These are phyloP conservation scores for Pimephales promelas DNA, from an alignment of 2,113 vertebrate genomes.

Conservation along the genomic window DNA sequence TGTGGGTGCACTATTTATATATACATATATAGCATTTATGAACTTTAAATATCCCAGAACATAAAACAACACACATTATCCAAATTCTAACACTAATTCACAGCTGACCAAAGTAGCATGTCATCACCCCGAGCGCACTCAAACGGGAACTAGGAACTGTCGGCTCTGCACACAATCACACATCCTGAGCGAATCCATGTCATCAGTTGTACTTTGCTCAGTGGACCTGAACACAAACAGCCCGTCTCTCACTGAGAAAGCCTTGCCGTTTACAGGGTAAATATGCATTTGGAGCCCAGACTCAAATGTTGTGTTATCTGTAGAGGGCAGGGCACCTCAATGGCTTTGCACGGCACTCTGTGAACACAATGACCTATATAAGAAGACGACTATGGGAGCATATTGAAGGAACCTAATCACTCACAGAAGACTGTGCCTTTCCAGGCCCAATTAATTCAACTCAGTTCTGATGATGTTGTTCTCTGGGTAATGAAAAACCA, in stretches of 20 bases:
- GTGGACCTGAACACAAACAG: conserved; percentile 61
- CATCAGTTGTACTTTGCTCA: conserved; percentile 62
- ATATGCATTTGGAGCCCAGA: conserved; percentile 43
- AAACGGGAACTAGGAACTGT: conserved; percentile 50
- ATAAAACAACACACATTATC: neutral
- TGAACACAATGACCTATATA: conserved; percentile 49
- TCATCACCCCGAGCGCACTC: neutral
- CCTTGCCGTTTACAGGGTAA: conserved; percentile 50
- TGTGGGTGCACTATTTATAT: no score
- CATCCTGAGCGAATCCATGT: conserved; percentile 42
- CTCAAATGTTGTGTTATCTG: conserved; percentile 39
- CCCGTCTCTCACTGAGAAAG: conserved; percentile 36
- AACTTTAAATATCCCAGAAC: neutral
- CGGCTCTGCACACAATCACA: conserved; percentile 21
- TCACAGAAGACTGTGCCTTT: conserved; percentile 7
- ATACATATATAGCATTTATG: no score
- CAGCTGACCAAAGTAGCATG: conserved; percentile 11
- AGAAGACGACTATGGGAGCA: conserved; percentile 24
- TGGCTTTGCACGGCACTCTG: conserved; percentile 7
- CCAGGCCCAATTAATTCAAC: conserved; percentile 23
- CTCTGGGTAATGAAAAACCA: neutral
- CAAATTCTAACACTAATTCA: conserved; percentile 13
- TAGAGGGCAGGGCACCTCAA: conserved; percentile 33
- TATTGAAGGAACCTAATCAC: conserved; percentile 30
- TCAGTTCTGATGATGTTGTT: neutral